These are phyloP conservation scores for Timandra comae DNA, from an alignment of 2,888 invertebrate species.

Conservation along the genomic window DNA sequence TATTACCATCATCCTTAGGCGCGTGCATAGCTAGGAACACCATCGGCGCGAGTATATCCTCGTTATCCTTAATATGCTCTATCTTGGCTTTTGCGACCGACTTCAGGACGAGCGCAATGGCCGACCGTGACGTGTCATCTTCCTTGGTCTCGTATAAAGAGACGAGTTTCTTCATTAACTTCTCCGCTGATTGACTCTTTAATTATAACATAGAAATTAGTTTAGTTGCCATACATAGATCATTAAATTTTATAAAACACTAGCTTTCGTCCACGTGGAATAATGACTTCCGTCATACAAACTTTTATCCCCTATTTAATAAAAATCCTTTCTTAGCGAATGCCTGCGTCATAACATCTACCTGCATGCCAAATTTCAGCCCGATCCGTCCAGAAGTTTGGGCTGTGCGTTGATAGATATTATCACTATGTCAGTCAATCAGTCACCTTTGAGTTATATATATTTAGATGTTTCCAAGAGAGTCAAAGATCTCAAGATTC, in stretches of 20 bases:
- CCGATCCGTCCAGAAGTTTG: no score
- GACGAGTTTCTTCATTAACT: constrained; percentile 75
- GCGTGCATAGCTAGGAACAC: constrained; percentile 95
- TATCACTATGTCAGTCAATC: no score
- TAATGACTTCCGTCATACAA: no score
- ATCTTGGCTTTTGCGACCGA: constrained; percentile 89
- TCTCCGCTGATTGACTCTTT: constrained; percentile 74
- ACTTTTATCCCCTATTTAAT: no score
- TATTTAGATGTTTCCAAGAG: no score
- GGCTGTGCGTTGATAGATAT: no score
- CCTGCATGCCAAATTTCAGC: no score
- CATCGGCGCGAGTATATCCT: constrained; percentile 84
- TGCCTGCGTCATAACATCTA: no score
- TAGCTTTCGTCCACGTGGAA: no score
- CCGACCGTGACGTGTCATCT: constrained; percentile 85
- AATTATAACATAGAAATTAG: constrained; percentile 36
- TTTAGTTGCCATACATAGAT: background rate
- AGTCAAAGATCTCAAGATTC: no score
- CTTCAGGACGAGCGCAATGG: constrained; percentile 85
- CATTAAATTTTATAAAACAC: background rate
- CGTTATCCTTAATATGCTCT: constrained; percentile 87
- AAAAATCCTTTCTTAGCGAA: no score
- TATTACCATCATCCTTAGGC: constrained; percentile 80
- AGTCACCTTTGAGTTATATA: no score
- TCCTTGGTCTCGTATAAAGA: constrained; percentile 72